A percentile compares a stretch with the other conserved stretches of the same genome.
Conservation (phyloP, 2,113 vertebrate genomes). For the Coryphaenoides rupestris region DNA sequence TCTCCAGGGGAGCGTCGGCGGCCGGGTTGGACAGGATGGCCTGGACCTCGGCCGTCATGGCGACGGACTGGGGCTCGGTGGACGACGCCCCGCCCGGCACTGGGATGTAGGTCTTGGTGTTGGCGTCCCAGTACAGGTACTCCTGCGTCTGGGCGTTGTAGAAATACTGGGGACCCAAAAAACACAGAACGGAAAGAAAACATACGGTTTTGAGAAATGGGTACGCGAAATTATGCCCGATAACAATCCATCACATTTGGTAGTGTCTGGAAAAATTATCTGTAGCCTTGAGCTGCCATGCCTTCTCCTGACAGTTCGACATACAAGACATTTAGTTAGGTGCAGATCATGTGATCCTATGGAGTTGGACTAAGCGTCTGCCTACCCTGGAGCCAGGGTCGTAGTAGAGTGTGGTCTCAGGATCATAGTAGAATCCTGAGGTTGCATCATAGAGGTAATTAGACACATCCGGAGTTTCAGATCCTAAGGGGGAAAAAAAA, state of each 20-base stretch:
- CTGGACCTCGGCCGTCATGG: constrained; percentile 60
- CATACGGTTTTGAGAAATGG: not conserved
- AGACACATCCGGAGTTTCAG: constrained; percentile 83
- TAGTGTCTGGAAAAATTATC: too few species aligned
- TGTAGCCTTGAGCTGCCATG: too few species aligned
- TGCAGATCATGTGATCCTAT: too few species aligned
- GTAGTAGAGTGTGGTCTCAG: constrained; percentile 90
- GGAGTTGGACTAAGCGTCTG: too few species aligned
- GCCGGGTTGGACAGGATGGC: constrained; percentile 66
- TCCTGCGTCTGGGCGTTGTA: constrained; percentile 78
- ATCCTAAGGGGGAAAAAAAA: constrained; percentile 65
- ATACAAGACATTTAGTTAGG: too few species aligned
- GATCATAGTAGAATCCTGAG: constrained; percentile 94
- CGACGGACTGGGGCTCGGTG: constrained; percentile 41
- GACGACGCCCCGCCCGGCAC: constrained; percentile 60
- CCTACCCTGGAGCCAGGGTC: constrained; percentile 89
- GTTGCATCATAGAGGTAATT: constrained; percentile 92
- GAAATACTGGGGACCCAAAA: constrained; percentile 67
- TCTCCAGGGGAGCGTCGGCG: constrained; percentile 64
- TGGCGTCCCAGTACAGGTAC: constrained; percentile 77
- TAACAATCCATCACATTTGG: too few species aligned
- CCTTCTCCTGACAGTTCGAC: too few species aligned
- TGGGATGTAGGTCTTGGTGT: constrained; percentile 71
- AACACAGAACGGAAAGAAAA: not conserved
- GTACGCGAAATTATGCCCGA: not conserved